Evolutionary conservation across 2,113 vertebrate genomes (phyloP).

Genomic region (Hystrix cristata): DNA sequence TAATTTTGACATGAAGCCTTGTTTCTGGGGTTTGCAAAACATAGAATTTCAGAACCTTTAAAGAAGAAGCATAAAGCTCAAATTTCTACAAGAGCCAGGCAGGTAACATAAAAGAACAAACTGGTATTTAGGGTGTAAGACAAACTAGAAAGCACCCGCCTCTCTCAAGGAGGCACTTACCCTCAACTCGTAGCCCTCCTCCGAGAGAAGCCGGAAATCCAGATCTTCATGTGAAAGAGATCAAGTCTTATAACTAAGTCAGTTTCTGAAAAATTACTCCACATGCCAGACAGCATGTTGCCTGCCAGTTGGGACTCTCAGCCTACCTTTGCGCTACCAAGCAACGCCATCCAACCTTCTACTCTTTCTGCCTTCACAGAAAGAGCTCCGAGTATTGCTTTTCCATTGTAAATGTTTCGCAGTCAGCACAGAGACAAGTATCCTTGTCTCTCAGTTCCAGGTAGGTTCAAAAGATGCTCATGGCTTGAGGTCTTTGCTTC

Average conservation of each 20-base stretch:
- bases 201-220: slow-evolving; percentile 55
- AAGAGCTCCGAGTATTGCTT: not conserved
- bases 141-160: not conserved
- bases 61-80: not conserved
- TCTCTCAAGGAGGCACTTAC: not conserved
- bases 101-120: slow-evolving; percentile 25
- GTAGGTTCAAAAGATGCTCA: not conserved
- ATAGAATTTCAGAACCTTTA: slow-evolving; percentile 52
- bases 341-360: too few relatives aligned
- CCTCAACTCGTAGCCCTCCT: not conserved
- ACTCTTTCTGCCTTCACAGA: not conserved
- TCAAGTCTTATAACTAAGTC: slow-evolving; percentile 54
- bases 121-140: not conserved
- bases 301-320: not conserved
- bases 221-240: slow-evolving; percentile 56
- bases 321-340: not conserved
- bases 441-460: not conserved
- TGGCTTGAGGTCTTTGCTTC: not conserved
- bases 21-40: not conserved
- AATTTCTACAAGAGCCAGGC: not conserved
- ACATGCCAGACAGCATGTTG: not conserved
- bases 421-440: not conserved
- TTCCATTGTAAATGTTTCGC: not conserved
- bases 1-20: not conserved
- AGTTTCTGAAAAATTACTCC: slow-evolving; percentile 21